Percentiles rank a stretch among this genome's conserved stretches.
phyloP scores from a whole-genome alignment of 2,888 invertebrate genomes.

The Cepaea hortensis region DNA sequence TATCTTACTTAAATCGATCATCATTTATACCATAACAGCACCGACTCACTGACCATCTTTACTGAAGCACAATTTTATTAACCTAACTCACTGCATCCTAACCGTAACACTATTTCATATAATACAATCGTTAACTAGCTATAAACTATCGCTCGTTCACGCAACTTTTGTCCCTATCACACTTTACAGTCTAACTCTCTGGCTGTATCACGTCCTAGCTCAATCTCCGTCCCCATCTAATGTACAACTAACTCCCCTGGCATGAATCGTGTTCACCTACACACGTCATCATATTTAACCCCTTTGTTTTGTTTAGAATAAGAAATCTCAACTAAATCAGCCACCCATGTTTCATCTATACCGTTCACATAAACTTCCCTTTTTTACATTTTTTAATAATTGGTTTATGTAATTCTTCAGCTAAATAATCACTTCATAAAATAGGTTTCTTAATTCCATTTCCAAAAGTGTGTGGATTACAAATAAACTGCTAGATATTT shows the following conservation, averaged over 20 bases:
- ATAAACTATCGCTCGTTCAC: not conserved
- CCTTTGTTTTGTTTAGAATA: constrained; percentile 12
- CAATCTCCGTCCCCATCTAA: not conserved
- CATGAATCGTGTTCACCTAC: not conserved
- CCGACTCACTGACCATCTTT: too few species aligned
- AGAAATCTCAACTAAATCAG: not conserved
- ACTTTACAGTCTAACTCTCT: not conserved
- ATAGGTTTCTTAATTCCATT: not conserved
- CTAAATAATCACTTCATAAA: not conserved
- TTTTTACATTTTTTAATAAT: constrained; percentile 5
- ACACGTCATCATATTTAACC: not conserved
- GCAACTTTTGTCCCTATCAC: too few species aligned
- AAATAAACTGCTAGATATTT: too few species aligned
- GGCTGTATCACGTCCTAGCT: not conserved
- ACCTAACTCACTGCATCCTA: too few species aligned
- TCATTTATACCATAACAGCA: too few species aligned
- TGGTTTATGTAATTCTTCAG: constrained; percentile 2
- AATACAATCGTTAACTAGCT: not conserved
- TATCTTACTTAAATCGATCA: too few species aligned
- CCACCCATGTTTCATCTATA: not conserved
- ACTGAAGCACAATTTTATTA: too few species aligned
- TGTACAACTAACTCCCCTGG: not conserved
- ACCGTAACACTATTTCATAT: too few species aligned
- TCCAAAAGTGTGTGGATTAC: too few species aligned
- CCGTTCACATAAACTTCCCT: not conserved